Evolutionary conservation across 2,888 invertebrate genomes (phyloP).

Genomic region (Dione juno): DNA sequence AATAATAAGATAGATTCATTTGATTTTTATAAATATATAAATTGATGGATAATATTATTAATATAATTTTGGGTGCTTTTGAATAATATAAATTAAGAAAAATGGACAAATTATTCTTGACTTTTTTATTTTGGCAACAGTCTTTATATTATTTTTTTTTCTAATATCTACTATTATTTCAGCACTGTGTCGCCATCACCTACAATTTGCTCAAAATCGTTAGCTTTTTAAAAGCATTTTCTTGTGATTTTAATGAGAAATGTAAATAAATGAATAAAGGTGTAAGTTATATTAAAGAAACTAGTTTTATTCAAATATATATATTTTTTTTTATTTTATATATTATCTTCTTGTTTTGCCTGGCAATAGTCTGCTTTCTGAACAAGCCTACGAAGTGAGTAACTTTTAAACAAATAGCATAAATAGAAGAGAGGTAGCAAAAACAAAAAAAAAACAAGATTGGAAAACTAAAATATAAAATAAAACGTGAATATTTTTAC

Average conservation of each 20-base stretch:
- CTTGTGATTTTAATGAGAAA: conserved; percentile 61
- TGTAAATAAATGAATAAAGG: conserved; percentile 71
- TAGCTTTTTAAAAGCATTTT: conserved; percentile 55
- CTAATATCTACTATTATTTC: not conserved
- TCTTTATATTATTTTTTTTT: not conserved
- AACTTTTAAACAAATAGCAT: no score
- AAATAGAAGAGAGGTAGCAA: no score
- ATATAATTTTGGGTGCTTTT: conserved; percentile 18
- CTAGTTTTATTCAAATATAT: conserved; percentile 18
- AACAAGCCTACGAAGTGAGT: no score
- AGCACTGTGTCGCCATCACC: conserved; percentile 46
- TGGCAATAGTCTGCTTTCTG: no score
- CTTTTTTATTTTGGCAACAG: conserved; percentile 18
- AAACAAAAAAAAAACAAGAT: no score
- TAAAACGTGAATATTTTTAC: no score
- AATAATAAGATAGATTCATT: not conserved
- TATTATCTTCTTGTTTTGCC: no score
- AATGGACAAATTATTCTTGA: not conserved
- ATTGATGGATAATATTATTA: not conserved
- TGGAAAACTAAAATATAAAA: no score
- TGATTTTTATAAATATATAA: conserved; percentile 2
- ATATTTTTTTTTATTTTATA: not conserved
- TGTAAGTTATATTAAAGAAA: conserved; percentile 65
- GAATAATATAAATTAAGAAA: not conserved
- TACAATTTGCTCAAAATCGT: conserved; percentile 61